Conservation (phyloP, 2,113 vertebrate species). For the Ictalurus punctatus region DNA sequence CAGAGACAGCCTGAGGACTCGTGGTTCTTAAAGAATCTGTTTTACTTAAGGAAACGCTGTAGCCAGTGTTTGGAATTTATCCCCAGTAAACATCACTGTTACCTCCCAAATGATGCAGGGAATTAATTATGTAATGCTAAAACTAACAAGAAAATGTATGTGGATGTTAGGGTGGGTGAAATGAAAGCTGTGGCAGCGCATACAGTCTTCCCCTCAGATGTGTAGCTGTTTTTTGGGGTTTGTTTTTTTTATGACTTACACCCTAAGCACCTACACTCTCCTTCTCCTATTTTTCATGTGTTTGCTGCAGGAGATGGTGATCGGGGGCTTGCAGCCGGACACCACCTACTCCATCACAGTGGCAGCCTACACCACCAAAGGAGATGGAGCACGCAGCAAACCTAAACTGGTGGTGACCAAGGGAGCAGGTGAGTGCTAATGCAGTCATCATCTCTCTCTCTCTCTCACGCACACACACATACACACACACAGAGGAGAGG, state of each 20-base stretch:
- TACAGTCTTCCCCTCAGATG: not conserved
- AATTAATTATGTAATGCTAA: not conserved
- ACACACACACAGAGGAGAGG: not conserved
- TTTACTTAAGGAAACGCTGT: not conserved
- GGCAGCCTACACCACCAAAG: constrained; percentile 98
- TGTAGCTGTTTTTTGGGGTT: not conserved
- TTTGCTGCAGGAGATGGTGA: constrained; percentile 88
- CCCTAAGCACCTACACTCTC: constrained; percentile 25
- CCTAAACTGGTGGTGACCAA: constrained; percentile 91
- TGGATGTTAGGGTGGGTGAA: constrained; percentile 22
- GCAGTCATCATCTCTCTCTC: constrained; percentile 32
- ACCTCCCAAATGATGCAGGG: not conserved
- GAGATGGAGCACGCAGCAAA: constrained; percentile 95
- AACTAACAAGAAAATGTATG: not conserved
- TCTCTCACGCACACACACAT: not conserved
- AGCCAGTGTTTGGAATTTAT: not conserved
- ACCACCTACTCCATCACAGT: constrained; percentile 95
- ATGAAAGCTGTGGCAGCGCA: not conserved
- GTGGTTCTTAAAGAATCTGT: constrained; percentile 13
- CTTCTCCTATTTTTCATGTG: constrained; percentile 29
- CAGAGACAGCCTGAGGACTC: not conserved
- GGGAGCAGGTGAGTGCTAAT: constrained; percentile 83
- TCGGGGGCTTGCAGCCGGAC: constrained; percentile 90
- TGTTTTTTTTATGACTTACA: not conserved
- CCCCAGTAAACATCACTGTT: not conserved